Percentiles rank a stretch among this genome's conserved stretches.
phyloP scores from a whole-genome alignment of 2,797 vertebrate genomes.

The Schizopygopsis malacanthus region DNA sequence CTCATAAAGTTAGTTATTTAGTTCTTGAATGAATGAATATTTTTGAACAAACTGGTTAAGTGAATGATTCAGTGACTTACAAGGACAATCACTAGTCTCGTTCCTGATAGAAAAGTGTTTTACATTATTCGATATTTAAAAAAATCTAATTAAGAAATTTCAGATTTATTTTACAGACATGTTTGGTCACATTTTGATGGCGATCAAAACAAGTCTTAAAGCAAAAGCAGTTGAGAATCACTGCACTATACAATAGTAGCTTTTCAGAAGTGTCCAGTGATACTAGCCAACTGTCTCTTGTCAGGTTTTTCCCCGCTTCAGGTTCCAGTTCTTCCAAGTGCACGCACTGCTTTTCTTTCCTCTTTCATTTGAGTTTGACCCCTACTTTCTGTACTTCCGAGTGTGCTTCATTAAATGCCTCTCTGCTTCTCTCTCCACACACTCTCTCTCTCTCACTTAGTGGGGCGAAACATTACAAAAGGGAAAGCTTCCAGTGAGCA shows the following conservation, averaged over 20 bases:
- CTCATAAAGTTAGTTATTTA: not conserved
- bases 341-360: slow-evolving; percentile 70
- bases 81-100: not conserved
- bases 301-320: slow-evolving; percentile 63
- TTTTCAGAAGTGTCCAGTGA: slow-evolving; percentile 31
- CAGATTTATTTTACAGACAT: not conserved
- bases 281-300: slow-evolving; percentile 49
- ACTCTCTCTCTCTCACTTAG: slow-evolving; percentile 73
- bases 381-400: slow-evolving; percentile 81
- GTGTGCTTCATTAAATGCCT: slow-evolving; percentile 84
- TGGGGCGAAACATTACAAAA: slow-evolving; percentile 80
- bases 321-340: slow-evolving; percentile 66
- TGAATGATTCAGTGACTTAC: not conserved
- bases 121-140: not conserved
- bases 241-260: not conserved
- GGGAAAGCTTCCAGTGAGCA: slow-evolving; percentile 76
- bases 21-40: not conserved
- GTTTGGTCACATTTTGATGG: slow-evolving; percentile 6
- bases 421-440: slow-evolving; percentile 71
- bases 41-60: not conserved
- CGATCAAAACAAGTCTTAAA: not conserved
- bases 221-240: not conserved
- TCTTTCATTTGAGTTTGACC: slow-evolving; percentile 80
- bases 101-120: not conserved
- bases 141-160: not conserved